A percentile compares a stretch with the other conserved stretches of the same genome.
Conservation (phyloP, 2,888 invertebrate genomes). For the Sarcophaga subvicina region DNA sequence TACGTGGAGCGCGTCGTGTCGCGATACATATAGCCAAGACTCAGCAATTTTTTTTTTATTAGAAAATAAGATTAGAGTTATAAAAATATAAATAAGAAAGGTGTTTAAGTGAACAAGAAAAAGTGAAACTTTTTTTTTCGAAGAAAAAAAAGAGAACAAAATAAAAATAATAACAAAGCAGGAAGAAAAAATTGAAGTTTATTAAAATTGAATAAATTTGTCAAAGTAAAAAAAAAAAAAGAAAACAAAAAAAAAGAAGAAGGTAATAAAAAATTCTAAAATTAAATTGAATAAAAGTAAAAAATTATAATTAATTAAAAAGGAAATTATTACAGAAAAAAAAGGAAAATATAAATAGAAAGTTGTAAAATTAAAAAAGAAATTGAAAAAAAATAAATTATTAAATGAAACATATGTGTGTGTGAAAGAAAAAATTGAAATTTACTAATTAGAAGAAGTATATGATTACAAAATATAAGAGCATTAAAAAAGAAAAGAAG, state of each 20-base stretch:
- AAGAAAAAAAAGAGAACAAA: no score
- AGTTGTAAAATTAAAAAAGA: not conserved
- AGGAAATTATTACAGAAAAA: no score
- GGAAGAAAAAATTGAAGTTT: not conserved
- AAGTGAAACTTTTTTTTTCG: no score
- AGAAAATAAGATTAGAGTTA: not conserved
- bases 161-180: no score
- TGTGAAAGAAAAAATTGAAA: no score
- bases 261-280: not conserved
- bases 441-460: no score
- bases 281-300: not conserved
- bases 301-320: not conserved
- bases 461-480: no score
- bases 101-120: not conserved
- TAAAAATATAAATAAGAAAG: slow-evolving; percentile 5
- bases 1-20: not conserved
- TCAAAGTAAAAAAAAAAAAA: no score
- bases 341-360: not conserved
- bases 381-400: no score
- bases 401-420: no score
- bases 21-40: not conserved
- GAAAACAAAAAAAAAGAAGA: no score
- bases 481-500: no score
- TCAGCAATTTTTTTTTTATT: not conserved
- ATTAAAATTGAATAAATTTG: not conserved